phyloP scores from a whole-genome alignment of 1,140 invertebrate species.

The Lerema accius region DNA sequence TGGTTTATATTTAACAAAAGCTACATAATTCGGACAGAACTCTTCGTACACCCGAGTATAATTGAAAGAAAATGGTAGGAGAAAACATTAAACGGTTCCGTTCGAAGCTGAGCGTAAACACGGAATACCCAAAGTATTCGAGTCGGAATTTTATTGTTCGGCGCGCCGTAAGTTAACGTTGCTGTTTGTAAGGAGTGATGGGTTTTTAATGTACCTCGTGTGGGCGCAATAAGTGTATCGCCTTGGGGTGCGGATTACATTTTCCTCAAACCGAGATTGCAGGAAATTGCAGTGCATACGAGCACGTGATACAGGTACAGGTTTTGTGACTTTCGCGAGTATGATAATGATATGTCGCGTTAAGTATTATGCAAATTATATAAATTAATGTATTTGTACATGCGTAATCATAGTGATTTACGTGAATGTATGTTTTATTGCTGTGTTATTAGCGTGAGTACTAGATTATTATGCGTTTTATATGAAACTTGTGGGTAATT shows the following conservation, averaged over 20 bases:
- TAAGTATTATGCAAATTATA: no score
- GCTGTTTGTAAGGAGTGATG: constrained; percentile 35
- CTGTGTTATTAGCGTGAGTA: no score
- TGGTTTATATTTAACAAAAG: no score
- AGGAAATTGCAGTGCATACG: constrained; percentile 9
- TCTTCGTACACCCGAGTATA: no score
- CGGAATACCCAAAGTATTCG: constrained; percentile 14
- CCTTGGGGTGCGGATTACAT: constrained; percentile 14
- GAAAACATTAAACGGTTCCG: constrained; percentile 20
- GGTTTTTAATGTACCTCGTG: constrained; percentile 39
- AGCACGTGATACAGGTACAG: not conserved
- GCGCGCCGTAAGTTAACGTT: constrained; percentile 13
- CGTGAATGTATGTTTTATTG: no score
- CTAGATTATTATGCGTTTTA: no score
- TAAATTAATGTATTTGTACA: no score
- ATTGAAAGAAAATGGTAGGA: constrained; percentile 2
- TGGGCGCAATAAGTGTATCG: constrained; percentile 33
- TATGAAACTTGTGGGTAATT: no score
- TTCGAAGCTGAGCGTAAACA: constrained; percentile 30
- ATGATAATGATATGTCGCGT: not conserved
- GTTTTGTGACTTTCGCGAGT: not conserved
- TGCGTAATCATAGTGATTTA: no score
- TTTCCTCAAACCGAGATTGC: constrained; percentile 22
- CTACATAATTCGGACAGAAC: no score
- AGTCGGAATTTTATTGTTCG: constrained; percentile 27